A percentile compares a stretch with the other conserved stretches of the same genome.
Conservation (phyloP, 2,113 vertebrate genomes). For the Blennius ocellaris region DNA sequence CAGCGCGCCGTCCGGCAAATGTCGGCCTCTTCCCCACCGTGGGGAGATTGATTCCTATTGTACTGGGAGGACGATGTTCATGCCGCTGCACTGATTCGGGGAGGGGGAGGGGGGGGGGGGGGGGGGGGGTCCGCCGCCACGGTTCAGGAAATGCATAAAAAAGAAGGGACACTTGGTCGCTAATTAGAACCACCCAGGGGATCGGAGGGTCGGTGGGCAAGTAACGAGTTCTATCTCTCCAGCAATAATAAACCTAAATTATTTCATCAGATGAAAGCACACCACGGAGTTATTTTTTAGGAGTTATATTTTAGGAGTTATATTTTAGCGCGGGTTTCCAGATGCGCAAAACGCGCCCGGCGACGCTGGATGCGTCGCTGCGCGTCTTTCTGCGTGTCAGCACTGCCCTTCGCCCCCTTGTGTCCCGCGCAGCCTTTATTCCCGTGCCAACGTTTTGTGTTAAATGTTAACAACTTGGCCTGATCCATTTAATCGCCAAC, state of each 20-base stretch:
- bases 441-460: conserved; percentile 88
- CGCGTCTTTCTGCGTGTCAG: conserved; percentile 32
- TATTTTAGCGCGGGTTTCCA: background rate
- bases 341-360: background rate
- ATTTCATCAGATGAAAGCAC: no score
- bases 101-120: no score
- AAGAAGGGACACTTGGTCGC: background rate
- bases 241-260: no score
- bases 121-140: no score
- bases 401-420: conserved; percentile 55
- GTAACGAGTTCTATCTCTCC: no score
- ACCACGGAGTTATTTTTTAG: no score
- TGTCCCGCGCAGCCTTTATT: conserved; percentile 78
- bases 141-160: conserved; percentile 14
- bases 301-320: no score
- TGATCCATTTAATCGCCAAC: conserved; percentile 84
- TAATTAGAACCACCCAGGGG: no score
- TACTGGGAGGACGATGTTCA: conserved; percentile 18
- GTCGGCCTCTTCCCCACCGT: conserved; percentile 47
- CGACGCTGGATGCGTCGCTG: conserved; percentile 8
- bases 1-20: conserved; percentile 68
- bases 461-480: conserved; percentile 88
- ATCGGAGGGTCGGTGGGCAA: no score
- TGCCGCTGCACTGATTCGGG: conserved; percentile 10
- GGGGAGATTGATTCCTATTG: conserved; percentile 41